phyloP scores from a whole-genome alignment of 2,797 vertebrate genomes.

The Gila robusta region DNA sequence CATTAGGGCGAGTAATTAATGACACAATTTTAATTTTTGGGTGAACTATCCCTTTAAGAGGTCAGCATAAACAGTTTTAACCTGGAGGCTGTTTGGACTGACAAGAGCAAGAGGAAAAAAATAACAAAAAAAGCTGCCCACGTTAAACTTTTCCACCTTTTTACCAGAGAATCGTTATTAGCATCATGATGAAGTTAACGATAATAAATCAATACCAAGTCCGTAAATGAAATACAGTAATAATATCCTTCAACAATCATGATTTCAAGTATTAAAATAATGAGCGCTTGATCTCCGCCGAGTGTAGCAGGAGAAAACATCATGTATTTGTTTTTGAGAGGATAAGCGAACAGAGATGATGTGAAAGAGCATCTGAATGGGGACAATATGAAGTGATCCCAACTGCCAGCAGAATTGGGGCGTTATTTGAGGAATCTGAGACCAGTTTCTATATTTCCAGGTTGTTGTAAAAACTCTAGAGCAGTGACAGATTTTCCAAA shows the following conservation, averaged over 20 bases:
- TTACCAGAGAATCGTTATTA: neutral
- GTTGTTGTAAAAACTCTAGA: neutral
- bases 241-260: slow-evolving; percentile 27
- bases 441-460: neutral
- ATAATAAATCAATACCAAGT: neutral
- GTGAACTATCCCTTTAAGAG: neutral
- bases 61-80: neutral
- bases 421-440: neutral
- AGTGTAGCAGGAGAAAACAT: neutral
- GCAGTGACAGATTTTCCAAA: slow-evolving; percentile 1
- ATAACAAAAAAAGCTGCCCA: slow-evolving; percentile 21
- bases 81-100: neutral
- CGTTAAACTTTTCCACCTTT: neutral
- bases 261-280: slow-evolving; percentile 31
- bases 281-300: neutral
- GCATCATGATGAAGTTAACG: neutral
- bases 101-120: neutral
- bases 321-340: slow-evolving; percentile 7
- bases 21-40: neutral
- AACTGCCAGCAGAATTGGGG: slow-evolving; percentile 14
- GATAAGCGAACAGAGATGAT: neutral
- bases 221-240: slow-evolving; percentile 21
- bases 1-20: neutral
- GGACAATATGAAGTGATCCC: slow-evolving; percentile 16
- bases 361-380: neutral